Base-by-base conservation (phyloP, 2,113 vertebrate species). In the Xerus inauris region DNA sequence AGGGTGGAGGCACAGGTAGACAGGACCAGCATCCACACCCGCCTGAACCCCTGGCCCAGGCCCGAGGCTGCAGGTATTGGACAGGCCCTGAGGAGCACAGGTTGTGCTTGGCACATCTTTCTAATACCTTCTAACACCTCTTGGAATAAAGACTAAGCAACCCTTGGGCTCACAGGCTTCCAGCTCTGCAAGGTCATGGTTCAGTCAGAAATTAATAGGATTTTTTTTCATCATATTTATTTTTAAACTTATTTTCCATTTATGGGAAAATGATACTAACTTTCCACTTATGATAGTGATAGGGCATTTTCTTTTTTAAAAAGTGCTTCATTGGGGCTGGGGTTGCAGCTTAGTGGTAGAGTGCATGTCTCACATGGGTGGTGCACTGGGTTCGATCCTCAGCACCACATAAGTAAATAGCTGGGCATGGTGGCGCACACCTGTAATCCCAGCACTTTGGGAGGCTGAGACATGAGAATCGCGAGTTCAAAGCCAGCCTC, bases 51-150 rank as follows among this genome's bases (percentile, higher is more conserved):
- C 17, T 5, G 8, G 30, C 42, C 3, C 5, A 20, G 20, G 51
- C 67, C 47, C 3, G n/a, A 0, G 16, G 11, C n/a, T 17, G 49
- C 9, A 1, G 42, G 17, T 35, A 26, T 5, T 1, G 2, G 4
- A 11, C 30, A 30, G 72, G 1, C 62, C 59, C 22, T 59, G 22
- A 14, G 24, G 22, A 32, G 30, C 62, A 40, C 24, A 8, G 45
- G 57, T 7, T 16, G 42, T 26, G 35, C 4, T 45, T 13, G 28
- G 30, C 5, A 6, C 22, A 22, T 12, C 32, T 26, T 38, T 19
- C 54, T 72, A 8, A 38, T 42, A 51, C 35, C n/a, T 84, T 42
- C 80, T 40, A 4, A 8, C n/a, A 64, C 51, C 57, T 40, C 51
- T 82, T 45, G 8, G 35, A 71, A 30, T 22, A 73, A 8, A 91